Evolutionary conservation across 2,888 invertebrate genomes (phyloP), one percentile per base, ranked within the genome.

Genomic region (Latrodectus elegans): DNA sequence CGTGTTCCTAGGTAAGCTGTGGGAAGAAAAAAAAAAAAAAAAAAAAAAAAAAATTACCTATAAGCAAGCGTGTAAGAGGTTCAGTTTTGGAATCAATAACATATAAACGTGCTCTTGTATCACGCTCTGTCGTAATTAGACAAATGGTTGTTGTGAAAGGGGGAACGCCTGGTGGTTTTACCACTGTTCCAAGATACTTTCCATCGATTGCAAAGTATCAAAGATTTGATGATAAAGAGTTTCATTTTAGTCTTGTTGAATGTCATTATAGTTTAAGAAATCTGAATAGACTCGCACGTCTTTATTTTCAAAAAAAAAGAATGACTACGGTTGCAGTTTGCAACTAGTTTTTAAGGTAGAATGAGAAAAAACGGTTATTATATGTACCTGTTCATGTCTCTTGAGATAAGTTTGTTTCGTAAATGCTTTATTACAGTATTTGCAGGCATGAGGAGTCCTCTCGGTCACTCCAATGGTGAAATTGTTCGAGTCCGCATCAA

Each of bases 361-460:
- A 3, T 64, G 9, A 64, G 64, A 4, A 9, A 15, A 64, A 15
- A 68, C 6, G 6, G 10, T 12, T n/a, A 78, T 78, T 76, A n/a
- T n/a, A n/a, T n/a, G n/a, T n/a, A 90, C 90, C 96, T 97, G 97
- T 93, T 97, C 96, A 94, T 97, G 97, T 93, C 96, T 96, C 93
- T 96, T 96, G 91, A 97, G 94, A 92, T 96, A 96, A 90, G 96
- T 96, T 90, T 96, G 95, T 90, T 96, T 94, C 22, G 97, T 95
- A 93, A 97, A 97, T 90, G 97, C 96, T 92, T 96, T 96, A 92
- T 97, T 96, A 93, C 97, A 97, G 93, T 96, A 97, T 93, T 96
- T 96, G 93, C 97, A 97, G 92, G 96, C 95, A 94, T 97, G 96
- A 89, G 97, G 97, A 90, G 96, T 95, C 92, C 94, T 94, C 91